Percentiles rank a stretch among this genome's conserved stretches.
These are phyloP conservation scores for Mallotus villosus DNA, from an alignment of 2,797 vertebrate genomes.

Conservation along the genomic window DNA sequence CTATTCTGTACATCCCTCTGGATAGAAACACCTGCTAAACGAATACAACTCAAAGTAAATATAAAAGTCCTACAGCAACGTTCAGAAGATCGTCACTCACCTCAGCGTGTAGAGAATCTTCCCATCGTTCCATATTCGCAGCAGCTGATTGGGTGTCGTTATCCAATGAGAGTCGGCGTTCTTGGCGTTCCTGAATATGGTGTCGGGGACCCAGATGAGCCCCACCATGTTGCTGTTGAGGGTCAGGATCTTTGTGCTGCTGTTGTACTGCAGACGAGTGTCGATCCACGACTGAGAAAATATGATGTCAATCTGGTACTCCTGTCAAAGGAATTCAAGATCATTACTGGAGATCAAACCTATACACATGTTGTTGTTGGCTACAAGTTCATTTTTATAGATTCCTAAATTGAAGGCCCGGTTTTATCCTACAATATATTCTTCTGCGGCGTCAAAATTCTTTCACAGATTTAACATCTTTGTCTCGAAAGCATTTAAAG, in stretches of 20 bases:
- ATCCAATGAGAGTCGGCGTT: constrained; percentile 93
- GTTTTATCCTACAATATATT: no score
- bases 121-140: constrained; percentile 91
- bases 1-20: no score
- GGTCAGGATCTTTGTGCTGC: constrained; percentile 88
- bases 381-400: neutral
- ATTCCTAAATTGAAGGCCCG: neutral
- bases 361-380: no score
- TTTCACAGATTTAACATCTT: no score
- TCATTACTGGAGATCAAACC: neutral
- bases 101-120: constrained; percentile 90
- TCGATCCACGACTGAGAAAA: constrained; percentile 94
- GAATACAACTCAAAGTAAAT: no score
- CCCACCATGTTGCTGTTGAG: constrained; percentile 93
- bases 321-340: constrained; percentile 67
- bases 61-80: no score
- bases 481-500: no score
- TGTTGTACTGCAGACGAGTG: constrained; percentile 89
- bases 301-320: constrained; percentile 96
- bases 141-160: constrained; percentile 91
- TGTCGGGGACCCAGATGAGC: constrained; percentile 92
- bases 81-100: neutral
- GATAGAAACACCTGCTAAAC: no score
- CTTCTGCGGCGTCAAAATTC: no score
- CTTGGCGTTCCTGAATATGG: constrained; percentile 93